Conservation (phyloP, 2,888 invertebrate genomes). For the Orchesella flavescens region DNA sequence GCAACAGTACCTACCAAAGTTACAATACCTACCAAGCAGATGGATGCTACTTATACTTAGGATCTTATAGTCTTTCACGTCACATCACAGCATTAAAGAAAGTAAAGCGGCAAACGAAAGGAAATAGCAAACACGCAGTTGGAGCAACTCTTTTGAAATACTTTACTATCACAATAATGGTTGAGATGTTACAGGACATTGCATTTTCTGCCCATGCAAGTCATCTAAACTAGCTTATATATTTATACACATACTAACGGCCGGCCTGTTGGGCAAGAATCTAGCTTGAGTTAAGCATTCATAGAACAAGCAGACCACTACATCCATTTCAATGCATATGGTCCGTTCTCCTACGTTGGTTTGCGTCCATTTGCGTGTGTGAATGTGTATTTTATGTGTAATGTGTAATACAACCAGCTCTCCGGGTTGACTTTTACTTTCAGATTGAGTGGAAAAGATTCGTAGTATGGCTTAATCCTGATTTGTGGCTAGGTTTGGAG, state of each 20-base stretch:
- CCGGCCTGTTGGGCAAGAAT: neutral
- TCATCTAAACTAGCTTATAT: slow-evolving; percentile 12
- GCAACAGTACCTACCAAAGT: neutral
- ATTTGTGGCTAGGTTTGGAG: slow-evolving; percentile 50
- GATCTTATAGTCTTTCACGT: neutral
- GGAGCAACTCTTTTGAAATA: neutral
- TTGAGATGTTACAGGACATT: slow-evolving; percentile 35
- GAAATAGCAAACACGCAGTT: neutral
- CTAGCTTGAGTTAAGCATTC: slow-evolving; percentile 2
- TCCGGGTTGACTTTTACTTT: slow-evolving; percentile 45
- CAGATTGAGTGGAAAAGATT: slow-evolving; percentile 54
- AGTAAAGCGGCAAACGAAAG: neutral
- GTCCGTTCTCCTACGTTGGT: neutral
- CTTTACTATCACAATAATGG: slow-evolving; percentile 6
- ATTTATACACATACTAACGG: neutral
- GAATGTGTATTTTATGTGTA: neutral
- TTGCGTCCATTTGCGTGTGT: neutral
- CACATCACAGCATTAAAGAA: neutral
- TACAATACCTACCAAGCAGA: neutral
- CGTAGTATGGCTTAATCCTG: slow-evolving; percentile 48
- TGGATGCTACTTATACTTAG: too few relatives aligned
- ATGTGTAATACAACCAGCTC: neutral
- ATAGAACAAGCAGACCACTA: neutral
- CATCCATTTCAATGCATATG: too few relatives aligned
- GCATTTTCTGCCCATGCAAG: neutral